A percentile compares a stretch with the other conserved stretches of the same genome.
Evolutionary conservation across 2,113 vertebrate species (phyloP).

Genomic region (Macrotus californicus): DNA sequence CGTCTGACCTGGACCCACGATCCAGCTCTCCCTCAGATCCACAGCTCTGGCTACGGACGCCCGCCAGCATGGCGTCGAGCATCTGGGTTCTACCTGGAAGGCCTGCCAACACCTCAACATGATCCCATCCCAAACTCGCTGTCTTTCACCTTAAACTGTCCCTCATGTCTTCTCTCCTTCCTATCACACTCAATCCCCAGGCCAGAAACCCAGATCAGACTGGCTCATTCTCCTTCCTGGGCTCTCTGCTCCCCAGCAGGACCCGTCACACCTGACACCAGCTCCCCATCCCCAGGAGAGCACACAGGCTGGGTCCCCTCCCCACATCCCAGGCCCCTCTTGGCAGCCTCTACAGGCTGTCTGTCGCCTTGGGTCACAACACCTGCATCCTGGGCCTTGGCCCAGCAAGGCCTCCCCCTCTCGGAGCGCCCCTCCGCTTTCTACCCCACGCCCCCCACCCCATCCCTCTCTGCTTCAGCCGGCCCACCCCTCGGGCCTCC

Average conservation of each 20-base stretch:
- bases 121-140: background rate
- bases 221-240: background rate
- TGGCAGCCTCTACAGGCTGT: background rate
- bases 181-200: background rate
- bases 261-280: background rate
- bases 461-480: background rate
- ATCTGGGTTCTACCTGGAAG: background rate
- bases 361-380: background rate
- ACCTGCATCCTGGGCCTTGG: background rate
- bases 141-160: background rate
- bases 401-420: background rate
- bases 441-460: background rate
- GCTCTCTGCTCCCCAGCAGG: background rate
- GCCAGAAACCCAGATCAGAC: background rate
- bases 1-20: background rate
- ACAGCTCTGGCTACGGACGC: background rate
- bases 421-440: background rate
- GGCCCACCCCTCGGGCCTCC: background rate
- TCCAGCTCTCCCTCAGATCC: background rate
- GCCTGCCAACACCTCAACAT: background rate
- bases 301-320: no score
- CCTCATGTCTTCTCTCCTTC: background rate
- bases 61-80: background rate
- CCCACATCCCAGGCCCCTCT: background rate
- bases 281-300: background rate